Conservation (phyloP, 1,140 invertebrate species). For the Musca domestica region DNA sequence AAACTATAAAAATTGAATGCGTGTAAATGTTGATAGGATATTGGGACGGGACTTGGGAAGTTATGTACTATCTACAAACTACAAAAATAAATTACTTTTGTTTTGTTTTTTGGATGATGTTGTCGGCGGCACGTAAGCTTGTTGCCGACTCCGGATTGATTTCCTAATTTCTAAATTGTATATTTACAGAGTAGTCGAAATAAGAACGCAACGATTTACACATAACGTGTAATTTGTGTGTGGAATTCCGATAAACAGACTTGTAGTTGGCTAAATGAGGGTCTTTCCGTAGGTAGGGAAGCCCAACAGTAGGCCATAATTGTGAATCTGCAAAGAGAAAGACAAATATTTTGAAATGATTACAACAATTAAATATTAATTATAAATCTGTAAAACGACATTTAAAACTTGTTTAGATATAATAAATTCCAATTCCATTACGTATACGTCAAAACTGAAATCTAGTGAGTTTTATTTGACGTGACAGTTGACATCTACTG, state of each 20-base stretch:
- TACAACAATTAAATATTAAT: no score
- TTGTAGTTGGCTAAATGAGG: conserved; percentile 80
- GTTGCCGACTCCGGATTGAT: neutral
- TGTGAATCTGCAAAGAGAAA: conserved; percentile 68
- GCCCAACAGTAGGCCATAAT: conserved; percentile 95
- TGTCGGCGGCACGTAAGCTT: neutral
- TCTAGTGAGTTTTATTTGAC: no score
- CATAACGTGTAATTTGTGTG: conserved; percentile 75
- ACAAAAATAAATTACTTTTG: conserved; percentile 18
- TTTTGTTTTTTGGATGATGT: neutral
- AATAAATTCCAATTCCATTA: no score
- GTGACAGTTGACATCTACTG: no score
- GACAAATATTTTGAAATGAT: no score
- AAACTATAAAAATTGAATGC: no score
- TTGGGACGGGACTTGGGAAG: neutral
- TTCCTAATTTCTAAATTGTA: neutral
- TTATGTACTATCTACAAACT: conserved; percentile 15
- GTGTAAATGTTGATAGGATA: no score
- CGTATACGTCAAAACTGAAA: no score
- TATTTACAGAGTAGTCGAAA: neutral
- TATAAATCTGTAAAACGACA: no score
- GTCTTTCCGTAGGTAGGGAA: conserved; percentile 80
- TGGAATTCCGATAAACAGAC: conserved; percentile 83
- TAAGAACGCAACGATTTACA: conserved; percentile 55
- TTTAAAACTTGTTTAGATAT: no score